phyloP scores from a whole-genome alignment of 2,113 vertebrate genomes.

The Neodontobutis hainanensis region DNA sequence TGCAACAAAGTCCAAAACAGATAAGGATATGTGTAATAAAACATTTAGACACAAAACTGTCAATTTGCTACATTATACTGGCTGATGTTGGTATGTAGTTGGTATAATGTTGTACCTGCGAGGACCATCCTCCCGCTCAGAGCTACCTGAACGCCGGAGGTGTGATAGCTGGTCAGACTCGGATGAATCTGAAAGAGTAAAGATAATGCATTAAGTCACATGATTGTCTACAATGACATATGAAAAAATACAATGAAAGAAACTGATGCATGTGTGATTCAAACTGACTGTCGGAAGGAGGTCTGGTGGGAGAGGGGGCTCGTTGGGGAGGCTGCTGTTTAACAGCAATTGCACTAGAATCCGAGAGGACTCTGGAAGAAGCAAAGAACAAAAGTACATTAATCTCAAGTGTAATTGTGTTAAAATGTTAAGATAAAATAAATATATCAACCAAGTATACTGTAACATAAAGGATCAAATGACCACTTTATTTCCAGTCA shows the following conservation, averaged over 20 bases:
- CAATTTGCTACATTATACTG: too few species aligned
- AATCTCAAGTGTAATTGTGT: neutral
- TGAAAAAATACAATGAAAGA: neutral
- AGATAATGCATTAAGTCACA: neutral
- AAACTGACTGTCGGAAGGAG: conserved; percentile 65
- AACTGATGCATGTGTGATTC: neutral
- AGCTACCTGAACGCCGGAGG: conserved; percentile 75
- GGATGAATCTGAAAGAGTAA: conserved; percentile 68
- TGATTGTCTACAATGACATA: neutral
- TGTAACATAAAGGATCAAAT: neutral
- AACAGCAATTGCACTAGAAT: conserved; percentile 22
- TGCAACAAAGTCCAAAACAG: conserved; percentile 24
- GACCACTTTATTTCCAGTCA: conserved; percentile 11
- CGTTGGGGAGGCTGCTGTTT: conserved; percentile 50
- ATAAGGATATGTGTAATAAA: too few species aligned
- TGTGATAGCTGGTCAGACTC: conserved; percentile 70
- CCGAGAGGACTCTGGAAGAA: conserved; percentile 59
- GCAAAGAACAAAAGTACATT: neutral
- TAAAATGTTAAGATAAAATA: neutral
- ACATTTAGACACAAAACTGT: too few species aligned
- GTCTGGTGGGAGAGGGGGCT: conserved; percentile 42
- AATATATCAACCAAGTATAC: neutral
- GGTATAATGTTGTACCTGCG: conserved; percentile 54
- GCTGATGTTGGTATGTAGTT: neutral
- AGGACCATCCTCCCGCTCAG: conserved; percentile 50